Evolutionary conservation across 2,797 vertebrate species (phyloP).

Genomic region (Miichthys miiuy): DNA sequence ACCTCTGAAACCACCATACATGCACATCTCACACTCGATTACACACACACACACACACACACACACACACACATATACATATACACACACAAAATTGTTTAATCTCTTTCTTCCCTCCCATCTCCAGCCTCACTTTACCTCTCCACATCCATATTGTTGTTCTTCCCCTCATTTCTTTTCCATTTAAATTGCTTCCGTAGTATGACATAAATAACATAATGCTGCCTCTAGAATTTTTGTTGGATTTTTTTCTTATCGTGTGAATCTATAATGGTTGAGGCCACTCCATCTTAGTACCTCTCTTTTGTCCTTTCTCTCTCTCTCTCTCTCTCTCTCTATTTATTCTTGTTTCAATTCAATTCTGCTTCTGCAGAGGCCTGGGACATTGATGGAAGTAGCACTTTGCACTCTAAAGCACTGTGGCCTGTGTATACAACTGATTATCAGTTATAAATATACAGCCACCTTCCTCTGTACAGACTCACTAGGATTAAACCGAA

Average conservation of each 20-base stretch:
- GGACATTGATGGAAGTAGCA: neutral
- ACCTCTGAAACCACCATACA: neutral
- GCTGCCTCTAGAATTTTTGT: neutral
- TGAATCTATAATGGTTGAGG: neutral
- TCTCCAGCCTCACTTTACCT: neutral
- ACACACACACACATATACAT: conserved; percentile 4
- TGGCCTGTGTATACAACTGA: neutral
- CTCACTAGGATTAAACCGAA: neutral
- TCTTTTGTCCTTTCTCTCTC: neutral
- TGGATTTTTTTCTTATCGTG: neutral
- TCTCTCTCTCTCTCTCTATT: neutral
- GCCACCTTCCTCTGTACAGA: neutral
- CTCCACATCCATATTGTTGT: neutral
- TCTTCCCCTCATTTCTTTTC: neutral
- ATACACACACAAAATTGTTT: conserved; percentile 5
- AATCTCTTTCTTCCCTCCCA: neutral
- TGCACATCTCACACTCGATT: neutral
- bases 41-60: neutral
- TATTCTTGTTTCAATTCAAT: conserved; percentile 4
- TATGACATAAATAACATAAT: conserved; percentile 13
- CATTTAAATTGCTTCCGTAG: conserved; percentile 4
- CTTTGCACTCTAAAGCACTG: no score
- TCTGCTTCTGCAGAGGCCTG: neutral
- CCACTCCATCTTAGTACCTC: no score
- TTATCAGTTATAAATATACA: neutral